These are phyloP conservation scores for Caenorhabditis panamensis DNA, from an alignment of 2,888 invertebrate genomes.

Conservation along the genomic window DNA sequence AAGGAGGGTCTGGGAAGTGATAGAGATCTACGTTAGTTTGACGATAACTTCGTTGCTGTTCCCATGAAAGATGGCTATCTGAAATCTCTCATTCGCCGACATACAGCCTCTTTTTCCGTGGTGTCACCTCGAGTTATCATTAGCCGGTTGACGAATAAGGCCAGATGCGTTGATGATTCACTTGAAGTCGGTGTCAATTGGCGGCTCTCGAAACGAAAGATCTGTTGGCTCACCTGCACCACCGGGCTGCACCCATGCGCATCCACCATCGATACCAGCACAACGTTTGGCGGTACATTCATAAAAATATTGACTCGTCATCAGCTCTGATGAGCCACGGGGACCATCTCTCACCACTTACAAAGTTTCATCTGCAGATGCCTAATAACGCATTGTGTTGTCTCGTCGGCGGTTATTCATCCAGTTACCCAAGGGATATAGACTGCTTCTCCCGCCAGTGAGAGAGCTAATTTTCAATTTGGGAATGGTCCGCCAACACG, in stretches of 20 bases:
- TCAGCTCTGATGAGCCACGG: not conserved
- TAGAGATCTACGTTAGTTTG: conserved; percentile 15
- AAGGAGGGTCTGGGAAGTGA: not conserved
- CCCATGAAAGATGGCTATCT: conserved; percentile 27
- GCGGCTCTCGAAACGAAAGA: conserved; percentile 4
- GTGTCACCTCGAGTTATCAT: conserved; percentile 41
- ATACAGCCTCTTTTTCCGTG: conserved; percentile 1
- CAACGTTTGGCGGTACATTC: conserved; percentile 1
- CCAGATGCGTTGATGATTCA: not conserved
- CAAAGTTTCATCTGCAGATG: not conserved
- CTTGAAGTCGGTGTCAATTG: conserved; percentile 21
- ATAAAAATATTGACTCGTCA: not conserved
- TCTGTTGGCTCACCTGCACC: conserved; percentile 53
- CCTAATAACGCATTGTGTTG: conserved; percentile 23
- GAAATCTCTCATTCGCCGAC: not conserved
- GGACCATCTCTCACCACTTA: not conserved
- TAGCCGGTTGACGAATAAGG: not conserved
- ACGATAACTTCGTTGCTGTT: conserved; percentile 10
- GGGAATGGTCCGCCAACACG: conserved; percentile 24
- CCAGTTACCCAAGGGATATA: conserved; percentile 32
- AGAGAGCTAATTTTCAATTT: conserved; percentile 42
- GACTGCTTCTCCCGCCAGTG: not conserved
- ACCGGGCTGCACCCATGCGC: conserved; percentile 51
- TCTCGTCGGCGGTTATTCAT: conserved; percentile 9
- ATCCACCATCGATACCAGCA: conserved; percentile 9